phyloP scores from a whole-genome alignment of 2,113 vertebrate species.

The Erythrolamprus reginae region DNA sequence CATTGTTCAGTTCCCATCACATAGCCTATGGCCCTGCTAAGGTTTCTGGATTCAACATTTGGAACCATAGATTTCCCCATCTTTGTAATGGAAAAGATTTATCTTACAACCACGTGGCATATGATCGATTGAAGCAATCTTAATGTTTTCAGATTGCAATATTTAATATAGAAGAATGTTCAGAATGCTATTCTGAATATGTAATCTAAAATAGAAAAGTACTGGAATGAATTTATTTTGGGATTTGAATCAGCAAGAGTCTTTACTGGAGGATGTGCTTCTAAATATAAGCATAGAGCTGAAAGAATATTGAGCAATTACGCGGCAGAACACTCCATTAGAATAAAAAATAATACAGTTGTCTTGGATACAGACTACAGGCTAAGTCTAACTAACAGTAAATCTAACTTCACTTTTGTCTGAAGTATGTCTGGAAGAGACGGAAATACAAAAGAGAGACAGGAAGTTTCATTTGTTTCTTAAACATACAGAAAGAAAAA shows the following conservation, averaged over 20 bases:
- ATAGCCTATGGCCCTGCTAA: not conserved
- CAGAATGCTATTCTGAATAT: not conserved
- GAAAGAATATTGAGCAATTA: not conserved
- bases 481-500: not conserved
- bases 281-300: not conserved
- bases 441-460: not conserved
- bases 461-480: not conserved
- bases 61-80: not conserved
- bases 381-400: not conserved
- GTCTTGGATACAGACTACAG: not conserved
- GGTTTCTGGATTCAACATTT: not conserved
- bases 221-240: not conserved
- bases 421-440: not conserved
- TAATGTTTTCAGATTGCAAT: not conserved
- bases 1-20: not conserved
- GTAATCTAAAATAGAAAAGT: not conserved
- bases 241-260: not conserved
- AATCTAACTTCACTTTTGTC: not conserved
- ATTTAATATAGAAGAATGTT: not conserved
- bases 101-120: not conserved
- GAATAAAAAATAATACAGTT: not conserved
- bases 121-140: not conserved
- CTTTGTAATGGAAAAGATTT: not conserved
- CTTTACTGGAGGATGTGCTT: not conserved
- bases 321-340: not conserved